Evolutionary conservation across 1,140 invertebrate species (phyloP), one percentile per base, ranked within the genome.

Genomic region (Lucilia cuprina): DNA sequence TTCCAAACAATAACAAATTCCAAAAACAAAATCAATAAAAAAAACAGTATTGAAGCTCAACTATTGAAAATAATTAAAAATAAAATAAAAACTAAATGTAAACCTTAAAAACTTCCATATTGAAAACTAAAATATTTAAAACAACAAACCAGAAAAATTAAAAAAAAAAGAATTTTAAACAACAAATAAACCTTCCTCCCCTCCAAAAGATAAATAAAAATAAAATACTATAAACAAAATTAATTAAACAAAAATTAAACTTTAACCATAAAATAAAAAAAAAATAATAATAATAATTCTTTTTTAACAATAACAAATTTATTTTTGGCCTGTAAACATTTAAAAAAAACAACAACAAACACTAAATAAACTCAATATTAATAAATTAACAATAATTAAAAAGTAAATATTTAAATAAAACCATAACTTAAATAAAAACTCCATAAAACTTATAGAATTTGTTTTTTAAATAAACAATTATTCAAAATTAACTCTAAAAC

Each of bases 31-130:
- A 49, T n/a, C 55, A 82, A 55, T 10, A 55, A 34, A 14, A 34
- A 25, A 49, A 83, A 65, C 82, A 83, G 65, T 83, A 60, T 83
- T 65, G 82, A 83, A 74, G 82, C 82, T 80, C 77, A 80, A 80
- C 41, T 50, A 49, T 49, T 80, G 10, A 77, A 77, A 41, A 41
- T 17, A n/a, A 41, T n/a, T 41, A n/a, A 77, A 77, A 77, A 5
- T 41, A 75, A 75, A 75, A 25, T 77, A 77, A 30, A 65, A 83
- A 30, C 49, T 70, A 60, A 70, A 60, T 83, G 82, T 70, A 74
- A 47, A 65, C 30, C 65, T 19, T 83, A 83, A 74, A 80, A 21
- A 80, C 77, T 80, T 80, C 77, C 77, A 80, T 80, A 83, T 47
- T 70, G 55, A 41, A 19, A 65, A 65, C 30, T 55, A 50, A 60